A percentile compares a stretch with the other conserved stretches of the same genome.
Evolutionary conservation across 2,888 invertebrate genomes (phyloP).

Genomic region (Magallana nippona): DNA sequence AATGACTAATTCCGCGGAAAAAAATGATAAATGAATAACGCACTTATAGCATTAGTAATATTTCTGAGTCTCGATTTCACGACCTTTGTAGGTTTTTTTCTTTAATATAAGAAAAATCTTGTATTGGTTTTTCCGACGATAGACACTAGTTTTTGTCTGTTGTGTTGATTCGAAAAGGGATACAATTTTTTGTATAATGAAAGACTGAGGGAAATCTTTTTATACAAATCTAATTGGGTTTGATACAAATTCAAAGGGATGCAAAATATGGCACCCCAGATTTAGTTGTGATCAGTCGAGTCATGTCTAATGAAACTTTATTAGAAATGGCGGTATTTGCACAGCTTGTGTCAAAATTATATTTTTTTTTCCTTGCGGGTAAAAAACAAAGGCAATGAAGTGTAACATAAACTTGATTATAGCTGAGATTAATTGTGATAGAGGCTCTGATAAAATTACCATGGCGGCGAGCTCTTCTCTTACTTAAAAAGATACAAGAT

Average conservation of each 20-base stretch:
- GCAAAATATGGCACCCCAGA: slow-evolving; percentile 19
- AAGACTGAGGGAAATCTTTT: slow-evolving; percentile 36
- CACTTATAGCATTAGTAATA: too few species aligned
- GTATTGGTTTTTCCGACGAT: too few species aligned
- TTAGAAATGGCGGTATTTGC: slow-evolving; percentile 38
- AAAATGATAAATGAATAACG: too few species aligned
- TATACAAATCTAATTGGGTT: slow-evolving; percentile 43
- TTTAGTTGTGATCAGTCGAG: slow-evolving; percentile 8
- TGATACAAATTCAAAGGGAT: slow-evolving; percentile 34
- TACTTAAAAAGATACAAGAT: not conserved
- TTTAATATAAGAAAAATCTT: too few species aligned
- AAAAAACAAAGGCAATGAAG: slow-evolving; percentile 34
- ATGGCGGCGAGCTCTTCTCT: not conserved
- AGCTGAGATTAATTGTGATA: slow-evolving; percentile 12
- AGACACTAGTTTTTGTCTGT: not conserved
- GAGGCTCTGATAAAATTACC: slow-evolving; percentile 8
- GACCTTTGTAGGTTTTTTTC: too few species aligned
- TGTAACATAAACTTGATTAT: slow-evolving; percentile 36
- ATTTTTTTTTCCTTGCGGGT: not conserved
- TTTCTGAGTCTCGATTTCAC: too few species aligned
- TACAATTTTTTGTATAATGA: not conserved
- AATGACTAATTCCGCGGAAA: not conserved
- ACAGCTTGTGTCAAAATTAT: slow-evolving; percentile 37
- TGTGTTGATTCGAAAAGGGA: not conserved
- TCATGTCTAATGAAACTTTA: slow-evolving; percentile 4